A percentile compares a stretch with the other conserved stretches of the same genome.
Conservation (phyloP, 2,888 invertebrate species). For the Drosophila melanosoma region DNA sequence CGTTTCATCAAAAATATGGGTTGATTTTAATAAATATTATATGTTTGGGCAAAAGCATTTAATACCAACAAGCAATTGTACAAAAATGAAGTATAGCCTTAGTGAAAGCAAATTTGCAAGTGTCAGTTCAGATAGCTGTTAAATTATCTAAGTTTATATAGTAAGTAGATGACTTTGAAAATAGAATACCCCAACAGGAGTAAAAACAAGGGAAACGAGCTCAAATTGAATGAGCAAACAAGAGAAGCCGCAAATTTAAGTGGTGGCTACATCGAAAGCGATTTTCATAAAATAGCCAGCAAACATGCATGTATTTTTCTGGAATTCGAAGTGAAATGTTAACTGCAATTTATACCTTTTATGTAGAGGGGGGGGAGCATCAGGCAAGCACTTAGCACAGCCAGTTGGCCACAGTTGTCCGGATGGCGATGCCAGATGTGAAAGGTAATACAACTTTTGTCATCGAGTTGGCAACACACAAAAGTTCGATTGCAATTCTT, state of each 20-base stretch:
- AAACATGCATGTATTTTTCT: conserved; percentile 16
- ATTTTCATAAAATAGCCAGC: conserved; percentile 39
- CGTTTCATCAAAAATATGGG: background rate
- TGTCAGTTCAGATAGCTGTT: background rate
- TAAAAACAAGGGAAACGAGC: conserved; percentile 8
- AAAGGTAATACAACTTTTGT: background rate
- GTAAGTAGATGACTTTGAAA: background rate
- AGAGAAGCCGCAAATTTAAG: conserved; percentile 28
- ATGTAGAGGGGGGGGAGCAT: background rate
- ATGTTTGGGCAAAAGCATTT: background rate
- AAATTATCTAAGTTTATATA: background rate
- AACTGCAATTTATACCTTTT: conserved; percentile 46
- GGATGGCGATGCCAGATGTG: conserved; percentile 6
- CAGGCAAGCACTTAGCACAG: conserved; percentile 2
- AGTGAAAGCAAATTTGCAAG: background rate
- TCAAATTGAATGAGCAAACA: conserved; percentile 8
- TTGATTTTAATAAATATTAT: background rate
- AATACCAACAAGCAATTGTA: background rate
- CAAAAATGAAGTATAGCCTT: too few relatives aligned
- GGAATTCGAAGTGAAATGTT: conserved; percentile 38
- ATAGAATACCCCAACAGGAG: background rate
- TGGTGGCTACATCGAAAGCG: conserved; percentile 21
- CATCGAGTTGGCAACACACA: conserved; percentile 5
- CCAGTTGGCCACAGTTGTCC: conserved; percentile 1
- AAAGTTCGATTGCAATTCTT: conserved; percentile 16